Evolutionary conservation across 2,797 vertebrate genomes (phyloP), one percentile per base, ranked within the genome.

Genomic region (Phyllotis vaccarum): DNA sequence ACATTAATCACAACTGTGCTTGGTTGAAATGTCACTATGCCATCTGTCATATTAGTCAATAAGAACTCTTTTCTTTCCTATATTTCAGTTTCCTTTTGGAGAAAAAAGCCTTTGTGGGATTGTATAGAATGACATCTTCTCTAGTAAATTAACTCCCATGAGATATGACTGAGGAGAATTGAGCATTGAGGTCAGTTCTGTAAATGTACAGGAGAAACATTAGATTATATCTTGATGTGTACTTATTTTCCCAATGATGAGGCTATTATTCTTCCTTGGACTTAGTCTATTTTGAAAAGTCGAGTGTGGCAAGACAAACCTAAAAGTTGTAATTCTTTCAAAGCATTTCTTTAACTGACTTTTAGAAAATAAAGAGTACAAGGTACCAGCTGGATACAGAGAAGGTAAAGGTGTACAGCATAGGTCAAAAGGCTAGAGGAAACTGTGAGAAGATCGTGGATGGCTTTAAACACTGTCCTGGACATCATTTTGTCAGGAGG

Each of bases 1-100:
- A 91, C 34, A 85, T 96, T 95, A 93, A 95, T 95, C 76, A 97
- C 12, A 92, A 52, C 17, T 83, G 34, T 78, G 54, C 40, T 81
- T 93, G 76, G 46, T 72, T 93, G 40, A 88, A 94, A 85, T 95
- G 82, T 78, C 86, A 85, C 52, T 89, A 22, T 97, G 62, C 49
- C 56, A 62, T 91, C 75, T 96, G 89, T 95, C 54, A 86, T 91
- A 90, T 88, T 76, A 90, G 40, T 43, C 54, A 86, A 95, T 22
- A 92, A 64, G 52, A 60, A 76, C 7, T 80, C 34, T 85, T 90
- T 88, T 75, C 56, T 95, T 88, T 88, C 64, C 46, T 90, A 12
- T 89, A 85, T 95, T 89, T 96, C 79, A 72, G 14, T 91, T 96
- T 81, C 5, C 46, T 90, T 76, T 66, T 78, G 80, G 62, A 93